phyloP scores from a whole-genome alignment of 2,113 vertebrate species.

The Aramus guarauna region DNA sequence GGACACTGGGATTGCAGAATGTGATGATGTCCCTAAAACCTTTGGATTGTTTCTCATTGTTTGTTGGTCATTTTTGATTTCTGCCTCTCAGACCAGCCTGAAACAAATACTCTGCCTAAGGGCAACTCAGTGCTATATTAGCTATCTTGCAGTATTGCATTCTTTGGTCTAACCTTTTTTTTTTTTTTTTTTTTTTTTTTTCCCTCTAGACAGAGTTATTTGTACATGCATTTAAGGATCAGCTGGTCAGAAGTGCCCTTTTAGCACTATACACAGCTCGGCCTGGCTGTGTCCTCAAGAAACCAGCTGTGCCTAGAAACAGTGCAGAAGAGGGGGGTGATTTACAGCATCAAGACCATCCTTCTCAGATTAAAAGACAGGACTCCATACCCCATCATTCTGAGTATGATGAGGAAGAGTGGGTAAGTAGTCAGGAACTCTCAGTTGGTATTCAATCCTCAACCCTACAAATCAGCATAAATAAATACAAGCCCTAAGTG shows the following conservation, averaged over 20 bases:
- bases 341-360: constrained; percentile 58
- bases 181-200: not conserved
- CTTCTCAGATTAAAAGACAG: constrained; percentile 69
- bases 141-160: not conserved
- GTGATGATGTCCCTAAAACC: not conserved
- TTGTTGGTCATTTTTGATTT: not conserved
- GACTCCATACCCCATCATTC: constrained; percentile 92
- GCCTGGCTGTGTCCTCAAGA: constrained; percentile 85
- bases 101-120: not conserved
- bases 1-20: not conserved
- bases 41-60: not conserved
- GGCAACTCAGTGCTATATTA: not conserved
- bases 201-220: constrained; percentile 87
- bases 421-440: constrained; percentile 78
- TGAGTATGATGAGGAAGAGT: constrained; percentile 96
- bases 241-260: constrained; percentile 92
- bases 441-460: not conserved
- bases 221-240: constrained; percentile 93
- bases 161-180: not conserved
- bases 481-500: not conserved
- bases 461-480: not conserved
- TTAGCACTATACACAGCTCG: constrained; percentile 89
- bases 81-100: not conserved
- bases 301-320: constrained; percentile 64
- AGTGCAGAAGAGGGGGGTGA: constrained; percentile 46